Evolutionary conservation across 23 tunicate species (phyloP).

Genomic region (Trididemnum clinides): DNA sequence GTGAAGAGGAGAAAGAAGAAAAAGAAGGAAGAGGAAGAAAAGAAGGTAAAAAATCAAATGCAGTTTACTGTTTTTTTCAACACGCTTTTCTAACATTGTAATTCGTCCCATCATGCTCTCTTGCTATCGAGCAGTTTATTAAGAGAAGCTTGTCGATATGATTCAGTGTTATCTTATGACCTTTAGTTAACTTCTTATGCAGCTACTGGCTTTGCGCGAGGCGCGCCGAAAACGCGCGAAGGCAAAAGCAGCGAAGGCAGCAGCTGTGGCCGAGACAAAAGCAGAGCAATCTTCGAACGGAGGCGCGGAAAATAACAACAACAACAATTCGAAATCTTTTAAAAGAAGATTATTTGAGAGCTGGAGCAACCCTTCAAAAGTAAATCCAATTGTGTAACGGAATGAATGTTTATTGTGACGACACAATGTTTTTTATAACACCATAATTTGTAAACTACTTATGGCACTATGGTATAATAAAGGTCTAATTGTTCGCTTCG

Average conservation of each 20-base stretch:
- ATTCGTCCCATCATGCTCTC: no score
- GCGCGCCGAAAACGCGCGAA: background rate
- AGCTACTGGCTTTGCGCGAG: background rate
- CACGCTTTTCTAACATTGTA: no score
- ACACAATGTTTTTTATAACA: background rate
- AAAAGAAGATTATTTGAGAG: background rate
- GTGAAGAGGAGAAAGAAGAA: constrained; percentile 44
- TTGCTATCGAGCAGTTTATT: no score
- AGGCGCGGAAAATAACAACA: background rate
- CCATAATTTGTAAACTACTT: no score
- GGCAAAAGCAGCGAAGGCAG: background rate
- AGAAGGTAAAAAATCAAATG: constrained; percentile 36
- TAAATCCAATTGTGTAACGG: background rate
- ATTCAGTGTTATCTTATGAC: no score
- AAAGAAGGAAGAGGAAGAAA: constrained; percentile 40
- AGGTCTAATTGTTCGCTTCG: no score
- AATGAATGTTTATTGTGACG: background rate
- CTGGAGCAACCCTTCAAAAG: background rate
- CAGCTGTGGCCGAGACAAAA: no score
- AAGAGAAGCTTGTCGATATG: no score
- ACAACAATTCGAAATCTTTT: background rate
- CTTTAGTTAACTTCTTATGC: background rate
- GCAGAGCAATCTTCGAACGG: no score
- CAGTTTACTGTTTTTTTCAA: no score
- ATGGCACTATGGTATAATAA: no score